Evolutionary conservation across 2,888 invertebrate genomes (phyloP).

Genomic region (Notodonta dromedarius): DNA sequence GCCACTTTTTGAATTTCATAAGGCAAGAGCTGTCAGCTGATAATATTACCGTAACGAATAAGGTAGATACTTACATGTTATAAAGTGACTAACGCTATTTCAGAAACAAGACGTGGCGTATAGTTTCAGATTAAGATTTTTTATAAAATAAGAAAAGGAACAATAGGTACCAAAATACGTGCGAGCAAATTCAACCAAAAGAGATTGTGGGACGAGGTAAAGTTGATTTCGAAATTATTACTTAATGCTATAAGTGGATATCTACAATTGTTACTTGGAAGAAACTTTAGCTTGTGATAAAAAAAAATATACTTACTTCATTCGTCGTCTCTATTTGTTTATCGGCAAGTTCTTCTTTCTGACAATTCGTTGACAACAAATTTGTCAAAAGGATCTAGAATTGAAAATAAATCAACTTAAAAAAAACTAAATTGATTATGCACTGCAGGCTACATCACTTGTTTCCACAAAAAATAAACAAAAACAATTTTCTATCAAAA

Average conservation of each 20-base stretch:
- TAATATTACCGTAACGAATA: no score
- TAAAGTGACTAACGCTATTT: no score
- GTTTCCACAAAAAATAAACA: no score
- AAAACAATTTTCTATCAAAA: no score
- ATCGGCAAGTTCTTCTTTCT: conserved; percentile 57
- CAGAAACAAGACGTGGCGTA: conserved; percentile 9
- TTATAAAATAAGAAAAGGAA: background rate
- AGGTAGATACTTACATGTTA: no score
- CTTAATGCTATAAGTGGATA: background rate
- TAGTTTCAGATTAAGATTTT: no score
- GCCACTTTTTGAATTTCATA: no score
- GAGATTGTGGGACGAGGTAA: conserved; percentile 5
- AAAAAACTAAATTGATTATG: background rate
- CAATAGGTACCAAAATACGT: background rate
- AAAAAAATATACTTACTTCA: conserved; percentile 52
- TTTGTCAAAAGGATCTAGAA: conserved; percentile 70
- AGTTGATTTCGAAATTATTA: background rate
- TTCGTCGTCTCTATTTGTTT: conserved; percentile 38
- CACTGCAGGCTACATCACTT: no score
- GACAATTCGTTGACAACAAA: conserved; percentile 64
- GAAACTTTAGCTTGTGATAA: background rate
- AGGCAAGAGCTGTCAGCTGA: no score
- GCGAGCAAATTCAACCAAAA: background rate
- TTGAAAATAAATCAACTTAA: conserved; percentile 6
- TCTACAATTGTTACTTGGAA: background rate